phyloP scores from a whole-genome alignment of 2,797 vertebrate genomes.

The Semotilus atromaculatus region DNA sequence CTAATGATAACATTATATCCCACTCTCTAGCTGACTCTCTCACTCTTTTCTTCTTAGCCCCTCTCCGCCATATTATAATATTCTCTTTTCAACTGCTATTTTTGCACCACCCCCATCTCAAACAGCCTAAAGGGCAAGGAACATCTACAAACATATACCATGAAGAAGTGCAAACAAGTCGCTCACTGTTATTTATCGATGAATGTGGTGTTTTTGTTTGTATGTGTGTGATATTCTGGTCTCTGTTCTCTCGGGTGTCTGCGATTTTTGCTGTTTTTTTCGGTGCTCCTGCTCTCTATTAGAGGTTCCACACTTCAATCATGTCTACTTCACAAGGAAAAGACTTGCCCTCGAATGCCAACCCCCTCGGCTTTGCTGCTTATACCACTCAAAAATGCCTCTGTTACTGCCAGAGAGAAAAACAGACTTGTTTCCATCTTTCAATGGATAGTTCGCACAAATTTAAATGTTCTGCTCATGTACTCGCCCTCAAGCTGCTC shows the following conservation, averaged over 20 bases:
- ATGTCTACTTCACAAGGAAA: constrained; percentile 25
- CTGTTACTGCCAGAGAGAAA: constrained; percentile 13
- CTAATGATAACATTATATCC: constrained; percentile 52
- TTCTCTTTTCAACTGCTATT: constrained; percentile 20
- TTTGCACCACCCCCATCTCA: background rate
- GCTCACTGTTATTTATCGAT: constrained; percentile 18
- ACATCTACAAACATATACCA: constrained; percentile 20
- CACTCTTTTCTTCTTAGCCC: constrained; percentile 20
- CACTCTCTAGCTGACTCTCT: background rate
- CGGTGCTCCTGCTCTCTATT: background rate
- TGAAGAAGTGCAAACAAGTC: constrained; percentile 22
- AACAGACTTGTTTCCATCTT: constrained; percentile 3
- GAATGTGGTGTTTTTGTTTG: constrained; percentile 10
- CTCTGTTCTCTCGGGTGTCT: constrained; percentile 27
- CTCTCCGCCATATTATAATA: constrained; percentile 7
- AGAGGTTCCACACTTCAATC: constrained; percentile 38
- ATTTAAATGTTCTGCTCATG: constrained; percentile 8
- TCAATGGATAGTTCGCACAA: background rate
- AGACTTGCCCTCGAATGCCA: background rate
- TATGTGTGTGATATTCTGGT: background rate
- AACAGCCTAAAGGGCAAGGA: constrained; percentile 10
- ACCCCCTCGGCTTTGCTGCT: constrained; percentile 20
- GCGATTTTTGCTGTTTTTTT: background rate
- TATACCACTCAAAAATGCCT: constrained; percentile 18
- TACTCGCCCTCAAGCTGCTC: background rate